Conservation (phyloP, 1,140 invertebrate species). For the Chymomyza costata region DNA sequence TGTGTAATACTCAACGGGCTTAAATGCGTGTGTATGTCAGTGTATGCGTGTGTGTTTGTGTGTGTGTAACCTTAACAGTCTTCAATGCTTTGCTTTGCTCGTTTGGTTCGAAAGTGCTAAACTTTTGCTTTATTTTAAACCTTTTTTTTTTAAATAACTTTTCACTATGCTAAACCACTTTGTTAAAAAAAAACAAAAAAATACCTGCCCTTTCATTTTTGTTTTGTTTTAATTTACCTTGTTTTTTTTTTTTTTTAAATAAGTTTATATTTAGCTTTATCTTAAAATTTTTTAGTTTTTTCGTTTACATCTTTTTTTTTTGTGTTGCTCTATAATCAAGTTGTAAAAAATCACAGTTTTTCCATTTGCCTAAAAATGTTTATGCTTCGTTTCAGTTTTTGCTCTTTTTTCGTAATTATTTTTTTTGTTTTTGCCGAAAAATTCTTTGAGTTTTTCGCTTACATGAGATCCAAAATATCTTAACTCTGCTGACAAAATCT, state of each 20-base stretch:
- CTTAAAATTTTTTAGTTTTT: constrained; percentile 8
- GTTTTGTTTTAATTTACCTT: background rate
- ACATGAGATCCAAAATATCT: constrained; percentile 30
- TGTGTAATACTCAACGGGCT: constrained; percentile 47
- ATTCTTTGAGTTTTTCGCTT: constrained; percentile 19
- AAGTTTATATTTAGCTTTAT: constrained; percentile 8
- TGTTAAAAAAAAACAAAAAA: constrained; percentile 17
- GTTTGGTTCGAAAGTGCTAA: constrained; percentile 38
- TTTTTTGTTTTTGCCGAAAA: constrained; percentile 24
- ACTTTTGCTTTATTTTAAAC: constrained; percentile 22
- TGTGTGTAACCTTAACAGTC: constrained; percentile 41
- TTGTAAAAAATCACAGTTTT: constrained; percentile 75
- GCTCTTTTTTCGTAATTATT: constrained; percentile 22
- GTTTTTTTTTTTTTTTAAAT: background rate
- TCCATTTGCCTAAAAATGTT: constrained; percentile 71
- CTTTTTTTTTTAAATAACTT: too few relatives aligned
- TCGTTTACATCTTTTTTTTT: constrained; percentile 16
- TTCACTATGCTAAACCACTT: too few relatives aligned
- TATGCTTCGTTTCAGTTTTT: constrained; percentile 7
- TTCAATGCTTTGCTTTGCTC: constrained; percentile 43
- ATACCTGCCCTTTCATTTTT: constrained; percentile 1
- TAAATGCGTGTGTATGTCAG: constrained; percentile 10
- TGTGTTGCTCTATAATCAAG: constrained; percentile 61
- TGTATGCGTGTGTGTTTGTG: constrained; percentile 15
- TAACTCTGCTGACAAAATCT: too few relatives aligned